Conservation (phyloP, 2,797 vertebrate genomes). For the Dallia pectoralis region DNA sequence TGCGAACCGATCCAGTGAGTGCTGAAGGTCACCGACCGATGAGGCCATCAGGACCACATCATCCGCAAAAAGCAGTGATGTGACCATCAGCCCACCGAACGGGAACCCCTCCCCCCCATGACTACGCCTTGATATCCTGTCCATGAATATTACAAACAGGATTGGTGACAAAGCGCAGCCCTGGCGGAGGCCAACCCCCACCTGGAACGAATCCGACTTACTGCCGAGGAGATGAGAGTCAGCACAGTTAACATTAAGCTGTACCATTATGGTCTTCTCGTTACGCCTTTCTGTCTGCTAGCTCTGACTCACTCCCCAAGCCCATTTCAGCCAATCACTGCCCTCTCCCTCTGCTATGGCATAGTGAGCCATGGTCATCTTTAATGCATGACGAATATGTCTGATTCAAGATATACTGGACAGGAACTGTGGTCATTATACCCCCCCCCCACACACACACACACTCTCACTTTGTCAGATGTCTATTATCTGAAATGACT, state of each 20-base stretch:
- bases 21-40: too few relatives aligned
- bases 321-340: not conserved
- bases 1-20: too few relatives aligned
- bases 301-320: not conserved
- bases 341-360: slow-evolving; percentile 9
- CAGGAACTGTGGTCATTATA: slow-evolving; percentile 19
- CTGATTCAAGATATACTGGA: slow-evolving; percentile 13
- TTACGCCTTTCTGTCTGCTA: not conserved
- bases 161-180: too few relatives aligned
- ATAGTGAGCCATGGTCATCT: slow-evolving; percentile 33
- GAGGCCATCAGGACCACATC: too few relatives aligned
- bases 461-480: not conserved
- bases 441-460: slow-evolving; percentile 1
- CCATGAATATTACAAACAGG: too few relatives aligned
- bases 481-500: not conserved
- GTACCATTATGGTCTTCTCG: not conserved
- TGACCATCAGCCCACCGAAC: too few relatives aligned
- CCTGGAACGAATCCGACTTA: too few relatives aligned
- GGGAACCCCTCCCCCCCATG: too few relatives aligned
- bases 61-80: too few relatives aligned
- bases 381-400: slow-evolving; percentile 42
- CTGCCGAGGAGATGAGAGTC: not conserved
- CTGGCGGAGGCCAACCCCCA: too few relatives aligned
- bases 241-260: not conserved
- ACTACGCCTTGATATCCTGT: too few relatives aligned